These are phyloP conservation scores for Cynopterus sphinx DNA, from an alignment of 2,797 vertebrate genomes.

Conservation along the genomic window DNA sequence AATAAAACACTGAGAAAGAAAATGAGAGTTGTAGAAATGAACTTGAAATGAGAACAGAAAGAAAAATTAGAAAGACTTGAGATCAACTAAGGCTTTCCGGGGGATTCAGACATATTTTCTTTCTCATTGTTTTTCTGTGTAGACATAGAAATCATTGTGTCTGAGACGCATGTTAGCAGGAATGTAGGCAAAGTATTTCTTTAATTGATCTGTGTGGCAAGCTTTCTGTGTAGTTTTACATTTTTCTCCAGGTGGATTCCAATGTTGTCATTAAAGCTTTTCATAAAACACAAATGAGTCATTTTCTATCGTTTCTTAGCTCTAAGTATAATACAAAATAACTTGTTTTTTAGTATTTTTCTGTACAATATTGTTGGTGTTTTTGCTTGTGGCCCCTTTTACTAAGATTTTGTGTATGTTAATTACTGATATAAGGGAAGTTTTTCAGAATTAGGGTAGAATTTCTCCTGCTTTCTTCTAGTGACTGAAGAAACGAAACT, in stretches of 20 bases:
- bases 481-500: background rate
- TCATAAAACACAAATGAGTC: background rate
- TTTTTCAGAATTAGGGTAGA: slow-evolving; percentile 7
- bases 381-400: background rate
- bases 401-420: background rate
- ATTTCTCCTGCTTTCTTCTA: slow-evolving; percentile 19
- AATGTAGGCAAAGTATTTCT: background rate
- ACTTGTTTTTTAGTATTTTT: background rate
- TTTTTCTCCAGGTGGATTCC: slow-evolving; percentile 27
- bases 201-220: background rate
- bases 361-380: background rate
- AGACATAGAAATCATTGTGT: background rate
- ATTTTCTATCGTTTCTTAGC: background rate
- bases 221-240: background rate
- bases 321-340: background rate
- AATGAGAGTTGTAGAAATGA: background rate
- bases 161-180: background rate
- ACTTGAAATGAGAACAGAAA: background rate
- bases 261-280: background rate
- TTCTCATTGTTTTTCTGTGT: background rate
- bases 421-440: background rate
- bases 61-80: background rate
- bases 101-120: background rate
- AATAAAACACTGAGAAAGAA: background rate
- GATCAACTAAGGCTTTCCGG: background rate